These are phyloP conservation scores for Phoxinus dragarum DNA, from an alignment of 2,797 vertebrate species.

Conservation along the genomic window DNA sequence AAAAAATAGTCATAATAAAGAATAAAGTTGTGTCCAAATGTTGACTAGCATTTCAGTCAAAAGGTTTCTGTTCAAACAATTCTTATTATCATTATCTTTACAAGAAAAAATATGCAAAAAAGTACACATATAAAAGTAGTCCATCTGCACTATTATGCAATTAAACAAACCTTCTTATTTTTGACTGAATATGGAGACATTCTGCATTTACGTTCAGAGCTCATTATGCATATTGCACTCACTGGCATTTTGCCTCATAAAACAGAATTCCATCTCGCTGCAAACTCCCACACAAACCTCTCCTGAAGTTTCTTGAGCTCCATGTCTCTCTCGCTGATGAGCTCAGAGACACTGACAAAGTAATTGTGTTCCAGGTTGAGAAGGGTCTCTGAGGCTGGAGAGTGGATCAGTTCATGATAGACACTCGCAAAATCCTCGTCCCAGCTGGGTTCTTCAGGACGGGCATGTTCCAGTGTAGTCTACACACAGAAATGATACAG, in stretches of 20 bases:
- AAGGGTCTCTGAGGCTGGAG: conserved; percentile 94
- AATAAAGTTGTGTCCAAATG: not conserved
- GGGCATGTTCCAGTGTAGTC: conserved; percentile 90
- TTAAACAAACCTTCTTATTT: not conserved
- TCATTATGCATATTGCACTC: not conserved
- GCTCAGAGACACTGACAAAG: conserved; percentile 96
- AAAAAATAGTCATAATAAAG: not conserved
- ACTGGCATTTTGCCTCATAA: not conserved
- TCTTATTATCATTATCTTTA: not conserved
- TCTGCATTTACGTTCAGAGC: not conserved
- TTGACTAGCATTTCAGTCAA: not conserved
- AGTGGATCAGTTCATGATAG: conserved; percentile 97
- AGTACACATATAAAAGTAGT: not conserved
- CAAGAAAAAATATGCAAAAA: not conserved
- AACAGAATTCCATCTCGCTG: not conserved
- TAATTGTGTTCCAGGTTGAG: conserved; percentile 98
- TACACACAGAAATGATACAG: conserved; percentile 60
- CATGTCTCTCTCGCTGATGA: conserved; percentile 96
- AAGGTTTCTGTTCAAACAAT: not conserved
- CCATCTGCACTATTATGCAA: not conserved
- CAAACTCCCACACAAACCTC: conserved; percentile 77
- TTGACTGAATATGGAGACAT: not conserved
- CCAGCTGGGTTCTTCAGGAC: conserved; percentile 93
- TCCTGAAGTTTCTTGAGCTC: conserved; percentile 93
- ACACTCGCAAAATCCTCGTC: conserved; percentile 97